phyloP scores from a whole-genome alignment of 1,140 invertebrate genomes.

The Sarcophaga bullata region DNA sequence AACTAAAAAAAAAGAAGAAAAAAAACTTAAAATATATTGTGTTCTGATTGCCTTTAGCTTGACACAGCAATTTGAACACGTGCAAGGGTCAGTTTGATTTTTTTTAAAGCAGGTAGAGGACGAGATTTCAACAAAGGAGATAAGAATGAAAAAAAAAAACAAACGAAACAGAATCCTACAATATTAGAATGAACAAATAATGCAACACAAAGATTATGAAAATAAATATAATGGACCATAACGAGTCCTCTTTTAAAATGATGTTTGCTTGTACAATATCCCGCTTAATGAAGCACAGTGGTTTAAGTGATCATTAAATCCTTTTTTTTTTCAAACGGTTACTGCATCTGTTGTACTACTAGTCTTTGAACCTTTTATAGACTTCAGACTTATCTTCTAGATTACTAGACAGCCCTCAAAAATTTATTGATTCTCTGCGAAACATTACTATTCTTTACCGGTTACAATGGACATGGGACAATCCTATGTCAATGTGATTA shows the following conservation, averaged over 20 bases:
- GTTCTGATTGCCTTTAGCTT: conserved; percentile 9
- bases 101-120: neutral
- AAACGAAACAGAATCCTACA: neutral
- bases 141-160: neutral
- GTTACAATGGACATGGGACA: too few species aligned
- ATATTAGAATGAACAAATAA: neutral
- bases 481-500: too few species aligned
- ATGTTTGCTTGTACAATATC: neutral
- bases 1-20: neutral
- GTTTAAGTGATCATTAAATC: neutral
- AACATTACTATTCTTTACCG: too few species aligned
- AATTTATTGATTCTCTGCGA: too few species aligned
- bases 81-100: conserved; percentile 28
- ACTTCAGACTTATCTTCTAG: too few species aligned
- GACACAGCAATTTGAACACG: conserved; percentile 34
- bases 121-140: neutral
- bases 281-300: neutral
- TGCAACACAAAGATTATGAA: neutral
- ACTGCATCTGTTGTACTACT: too few species aligned
- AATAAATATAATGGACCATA: conserved; percentile 25
- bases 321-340: too few species aligned
- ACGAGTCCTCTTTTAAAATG: neutral
- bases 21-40: too few species aligned
- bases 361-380: too few species aligned
- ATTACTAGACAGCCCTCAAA: too few species aligned